Conservation (phyloP, 2,888 invertebrate genomes). For the Chrysolina haemoptera region DNA sequence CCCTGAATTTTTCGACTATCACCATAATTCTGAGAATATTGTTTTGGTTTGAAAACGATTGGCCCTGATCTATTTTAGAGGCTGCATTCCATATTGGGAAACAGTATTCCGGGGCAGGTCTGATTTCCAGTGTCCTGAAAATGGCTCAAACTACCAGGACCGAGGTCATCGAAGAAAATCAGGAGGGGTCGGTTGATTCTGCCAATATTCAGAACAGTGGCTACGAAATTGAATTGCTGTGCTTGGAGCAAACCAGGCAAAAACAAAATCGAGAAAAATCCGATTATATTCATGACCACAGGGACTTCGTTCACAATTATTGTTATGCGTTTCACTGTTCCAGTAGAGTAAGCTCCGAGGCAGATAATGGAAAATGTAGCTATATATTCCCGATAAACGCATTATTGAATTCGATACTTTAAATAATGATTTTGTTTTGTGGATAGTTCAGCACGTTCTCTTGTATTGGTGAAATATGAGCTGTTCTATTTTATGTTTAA, state of each 20-base stretch:
- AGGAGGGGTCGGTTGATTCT: not conserved
- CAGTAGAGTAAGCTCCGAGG: conserved; percentile 8
- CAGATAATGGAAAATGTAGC: conserved; percentile 21
- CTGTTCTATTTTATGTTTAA: not conserved
- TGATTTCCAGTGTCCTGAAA: not conserved
- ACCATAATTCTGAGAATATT: too few species aligned
- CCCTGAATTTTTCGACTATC: too few species aligned
- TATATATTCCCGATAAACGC: conserved; percentile 6
- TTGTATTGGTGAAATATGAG: not conserved
- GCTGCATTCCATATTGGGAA: too few species aligned
- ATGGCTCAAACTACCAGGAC: not conserved
- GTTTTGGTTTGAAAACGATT: too few species aligned
- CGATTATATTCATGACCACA: conserved; percentile 15
- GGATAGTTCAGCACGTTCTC: not conserved
- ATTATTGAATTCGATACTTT: conserved; percentile 3
- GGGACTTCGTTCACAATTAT: conserved; percentile 18
- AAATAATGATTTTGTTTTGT: not conserved
- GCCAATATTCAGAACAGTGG: conserved; percentile 10
- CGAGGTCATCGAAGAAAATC: not conserved
- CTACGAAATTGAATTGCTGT: not conserved
- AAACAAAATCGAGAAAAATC: conserved; percentile 15
- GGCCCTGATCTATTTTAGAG: too few species aligned
- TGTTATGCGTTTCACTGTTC: conserved; percentile 17
- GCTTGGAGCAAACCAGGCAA: not conserved
- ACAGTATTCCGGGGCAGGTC: too few species aligned